Evolutionary conservation across 2,797 vertebrate species (phyloP).

Genomic region (Tarsius wallacei): DNA sequence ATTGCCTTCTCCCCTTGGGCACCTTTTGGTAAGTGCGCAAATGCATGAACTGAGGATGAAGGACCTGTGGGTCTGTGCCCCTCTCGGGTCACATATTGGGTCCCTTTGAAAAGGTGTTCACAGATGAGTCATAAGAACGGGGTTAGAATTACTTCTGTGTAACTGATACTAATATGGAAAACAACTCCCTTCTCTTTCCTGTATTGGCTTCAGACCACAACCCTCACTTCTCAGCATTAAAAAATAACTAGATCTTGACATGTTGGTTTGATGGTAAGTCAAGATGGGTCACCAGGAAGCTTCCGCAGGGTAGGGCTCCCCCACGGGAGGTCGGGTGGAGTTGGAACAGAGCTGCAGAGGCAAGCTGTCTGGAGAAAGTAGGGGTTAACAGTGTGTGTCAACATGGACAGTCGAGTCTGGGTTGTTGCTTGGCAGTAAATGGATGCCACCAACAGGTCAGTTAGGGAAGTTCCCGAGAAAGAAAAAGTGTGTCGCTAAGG

Average conservation of each 20-base stretch:
- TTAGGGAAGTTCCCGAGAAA: background rate
- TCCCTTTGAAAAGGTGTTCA: background rate
- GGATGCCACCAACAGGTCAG: background rate
- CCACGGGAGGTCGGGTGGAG: background rate
- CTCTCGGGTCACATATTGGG: background rate
- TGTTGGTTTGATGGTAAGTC: background rate
- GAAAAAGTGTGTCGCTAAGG: accelerated
- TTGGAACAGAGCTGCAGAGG: background rate
- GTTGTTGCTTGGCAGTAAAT: background rate
- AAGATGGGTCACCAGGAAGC: background rate
- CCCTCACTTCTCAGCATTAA: background rate
- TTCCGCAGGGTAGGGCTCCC: background rate
- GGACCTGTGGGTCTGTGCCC: background rate
- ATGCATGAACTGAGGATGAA: background rate
- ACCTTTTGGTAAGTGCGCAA: background rate
- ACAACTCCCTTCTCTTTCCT: background rate
- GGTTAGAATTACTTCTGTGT: conserved; percentile 33
- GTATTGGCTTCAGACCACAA: conserved; percentile 6
- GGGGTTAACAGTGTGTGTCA: background rate
- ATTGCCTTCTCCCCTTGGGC: background rate
- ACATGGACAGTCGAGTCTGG: background rate
- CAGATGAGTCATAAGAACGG: conserved; percentile 2
- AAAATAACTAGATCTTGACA: conserved; percentile 48
- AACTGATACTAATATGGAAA: conserved; percentile 28
- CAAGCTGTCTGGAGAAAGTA: background rate